Conservation (phyloP, 2,888 invertebrate genomes). For the Drosophila vallismaia region DNA sequence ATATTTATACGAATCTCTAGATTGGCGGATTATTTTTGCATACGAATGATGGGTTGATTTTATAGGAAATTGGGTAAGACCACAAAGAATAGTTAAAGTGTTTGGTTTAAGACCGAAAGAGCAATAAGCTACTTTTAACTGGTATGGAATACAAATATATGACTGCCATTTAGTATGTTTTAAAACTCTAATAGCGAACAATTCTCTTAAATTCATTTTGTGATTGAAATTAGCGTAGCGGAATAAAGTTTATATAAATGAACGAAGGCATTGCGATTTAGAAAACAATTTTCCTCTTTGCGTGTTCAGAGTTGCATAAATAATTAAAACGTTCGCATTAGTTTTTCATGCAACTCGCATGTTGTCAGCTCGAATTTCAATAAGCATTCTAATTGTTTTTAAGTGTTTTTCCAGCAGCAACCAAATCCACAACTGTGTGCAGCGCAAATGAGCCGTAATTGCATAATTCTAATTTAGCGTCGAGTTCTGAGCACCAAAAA, state of each 20-base stretch:
- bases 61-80: background rate
- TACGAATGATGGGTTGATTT: constrained; percentile 17
- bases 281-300: constrained; percentile 58
- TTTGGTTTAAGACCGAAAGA: background rate
- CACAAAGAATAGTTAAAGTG: constrained; percentile 3
- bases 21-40: background rate
- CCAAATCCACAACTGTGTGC: constrained; percentile 28
- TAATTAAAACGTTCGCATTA: constrained; percentile 68
- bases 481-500: constrained; percentile 70
- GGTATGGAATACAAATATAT: background rate
- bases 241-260: too few relatives aligned
- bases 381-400: constrained; percentile 76
- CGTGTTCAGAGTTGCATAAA: constrained; percentile 65
- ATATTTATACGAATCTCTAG: background rate
- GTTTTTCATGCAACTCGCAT: constrained; percentile 55
- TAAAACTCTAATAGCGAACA: background rate
- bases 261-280: constrained; percentile 44
- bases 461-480: constrained; percentile 74
- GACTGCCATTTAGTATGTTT: background rate
- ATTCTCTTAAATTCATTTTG: background rate
- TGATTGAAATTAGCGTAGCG: background rate
- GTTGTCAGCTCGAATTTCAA: constrained; percentile 64
- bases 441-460: constrained; percentile 76
- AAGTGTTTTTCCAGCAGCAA: constrained; percentile 64
- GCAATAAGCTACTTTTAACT: constrained; percentile 2